Percentiles rank a stretch among this genome's conserved stretches.
Evolutionary conservation across 2,888 invertebrate species (phyloP).

Genomic region (Drosophila ustulata): DNA sequence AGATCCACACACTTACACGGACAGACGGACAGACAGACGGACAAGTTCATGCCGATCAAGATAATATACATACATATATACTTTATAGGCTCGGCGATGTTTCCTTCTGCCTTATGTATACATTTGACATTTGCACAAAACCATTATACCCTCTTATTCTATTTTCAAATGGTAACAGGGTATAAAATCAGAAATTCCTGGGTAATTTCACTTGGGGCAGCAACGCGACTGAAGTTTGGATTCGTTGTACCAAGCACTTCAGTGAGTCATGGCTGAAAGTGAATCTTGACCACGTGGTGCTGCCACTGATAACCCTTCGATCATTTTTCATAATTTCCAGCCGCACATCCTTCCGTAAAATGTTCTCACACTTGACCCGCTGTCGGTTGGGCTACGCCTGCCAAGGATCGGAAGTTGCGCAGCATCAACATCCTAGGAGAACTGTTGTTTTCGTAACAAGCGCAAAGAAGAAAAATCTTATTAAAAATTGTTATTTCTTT

Average conservation of each 20-base stretch:
- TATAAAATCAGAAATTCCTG: slow-evolving; percentile 51
- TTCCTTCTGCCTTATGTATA: no score
- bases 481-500: slow-evolving; percentile 80
- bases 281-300: slow-evolving; percentile 82
- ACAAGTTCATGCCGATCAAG: no score
- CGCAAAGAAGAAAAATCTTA: slow-evolving; percentile 77
- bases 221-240: neutral
- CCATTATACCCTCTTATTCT: no score
- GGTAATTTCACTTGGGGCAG: slow-evolving; percentile 50
- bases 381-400: slow-evolving; percentile 66
- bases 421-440: slow-evolving; percentile 37
- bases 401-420: slow-evolving; percentile 72
- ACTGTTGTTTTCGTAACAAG: slow-evolving; percentile 53
- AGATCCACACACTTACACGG: no score
- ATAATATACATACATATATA: no score
- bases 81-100: no score
- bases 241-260: neutral
- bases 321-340: slow-evolving; percentile 70
- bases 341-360: slow-evolving; percentile 80
- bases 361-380: slow-evolving; percentile 84
- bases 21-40: no score
- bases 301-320: slow-evolving; percentile 52
- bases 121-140: no score
- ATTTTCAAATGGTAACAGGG: no score
- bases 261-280: slow-evolving; percentile 65